phyloP scores from a whole-genome alignment of 2,888 invertebrate species.

The Labia minor region DNA sequence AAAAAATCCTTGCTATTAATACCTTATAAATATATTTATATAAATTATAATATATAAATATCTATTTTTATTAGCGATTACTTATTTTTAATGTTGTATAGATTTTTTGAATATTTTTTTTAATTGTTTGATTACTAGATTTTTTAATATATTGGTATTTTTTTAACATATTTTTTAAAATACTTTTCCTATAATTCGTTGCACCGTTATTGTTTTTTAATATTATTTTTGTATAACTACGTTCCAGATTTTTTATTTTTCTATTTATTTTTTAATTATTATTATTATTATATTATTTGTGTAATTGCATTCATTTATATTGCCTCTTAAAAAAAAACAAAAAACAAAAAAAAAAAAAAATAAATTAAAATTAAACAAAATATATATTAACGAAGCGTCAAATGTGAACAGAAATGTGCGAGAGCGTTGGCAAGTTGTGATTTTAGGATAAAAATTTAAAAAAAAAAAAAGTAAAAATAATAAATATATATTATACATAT shows the following conservation, averaged over 20 bases:
- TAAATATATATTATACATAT: not conserved
- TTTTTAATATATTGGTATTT: constrained; percentile 17
- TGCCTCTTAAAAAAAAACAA: not conserved
- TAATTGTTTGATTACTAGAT: constrained; percentile 14
- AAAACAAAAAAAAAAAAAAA: no score
- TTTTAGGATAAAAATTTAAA: constrained; percentile 25
- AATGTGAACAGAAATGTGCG: not conserved
- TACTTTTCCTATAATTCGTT: constrained; percentile 1
- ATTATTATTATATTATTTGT: not conserved
- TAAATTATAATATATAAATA: constrained; percentile 17
- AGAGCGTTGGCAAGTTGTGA: constrained; percentile 25
- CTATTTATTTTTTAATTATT: not conserved
- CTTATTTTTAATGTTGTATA: constrained; percentile 16
- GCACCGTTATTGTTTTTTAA: constrained; percentile 5
- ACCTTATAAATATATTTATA: not conserved
- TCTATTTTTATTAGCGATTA: constrained; percentile 14
- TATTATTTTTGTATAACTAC: constrained; percentile 13
- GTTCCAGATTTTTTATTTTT: constrained; percentile 1
- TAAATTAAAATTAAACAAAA: not conserved
- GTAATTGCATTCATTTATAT: not conserved
- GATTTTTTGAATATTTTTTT: constrained; percentile 15
- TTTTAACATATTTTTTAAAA: constrained; percentile 15
- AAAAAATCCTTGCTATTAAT: constrained; percentile 8
- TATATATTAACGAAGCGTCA: not conserved
- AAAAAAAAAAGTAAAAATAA: constrained; percentile 20